phyloP scores from a whole-genome alignment of 1,140 invertebrate species.

The Gonatopus flavifemur region DNA sequence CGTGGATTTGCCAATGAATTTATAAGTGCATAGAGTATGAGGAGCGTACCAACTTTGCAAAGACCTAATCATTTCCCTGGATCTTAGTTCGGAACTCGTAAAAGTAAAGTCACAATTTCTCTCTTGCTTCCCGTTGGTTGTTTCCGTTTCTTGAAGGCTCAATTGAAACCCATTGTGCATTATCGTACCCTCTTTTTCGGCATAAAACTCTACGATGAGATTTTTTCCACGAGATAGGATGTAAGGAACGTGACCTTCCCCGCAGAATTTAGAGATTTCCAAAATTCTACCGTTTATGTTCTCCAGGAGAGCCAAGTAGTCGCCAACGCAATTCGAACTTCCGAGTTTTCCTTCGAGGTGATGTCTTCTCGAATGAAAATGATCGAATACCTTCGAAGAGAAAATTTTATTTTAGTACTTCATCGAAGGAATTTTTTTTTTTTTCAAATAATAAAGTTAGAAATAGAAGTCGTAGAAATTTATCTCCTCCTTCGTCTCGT shows the following conservation, averaged over 20 bases:
- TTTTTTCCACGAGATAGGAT: conserved; percentile 42
- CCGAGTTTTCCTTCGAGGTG: conserved; percentile 23
- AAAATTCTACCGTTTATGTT: conserved; percentile 38
- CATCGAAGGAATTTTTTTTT: neutral
- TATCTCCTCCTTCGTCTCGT: too few relatives aligned
- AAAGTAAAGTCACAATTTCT: conserved; percentile 40
- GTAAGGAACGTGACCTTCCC: conserved; percentile 40
- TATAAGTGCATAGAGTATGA: conserved; percentile 42
- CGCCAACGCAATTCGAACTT: conserved; percentile 34
- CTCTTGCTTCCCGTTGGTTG: conserved; percentile 11
- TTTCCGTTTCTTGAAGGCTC: conserved; percentile 42
- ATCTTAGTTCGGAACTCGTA: conserved; percentile 26
- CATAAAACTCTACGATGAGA: conserved; percentile 42
- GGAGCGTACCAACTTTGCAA: conserved; percentile 44
- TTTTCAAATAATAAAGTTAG: too few relatives aligned
- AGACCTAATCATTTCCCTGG: conserved; percentile 35
- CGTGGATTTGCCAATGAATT: conserved; percentile 34
- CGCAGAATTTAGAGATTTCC: conserved; percentile 45
- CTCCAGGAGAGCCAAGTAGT: conserved; percentile 42
- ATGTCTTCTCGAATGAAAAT: conserved; percentile 20
- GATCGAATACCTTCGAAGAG: conserved; percentile 17
- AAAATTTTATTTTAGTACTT: too few relatives aligned
- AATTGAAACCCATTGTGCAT: conserved; percentile 47
- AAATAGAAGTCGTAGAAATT: too few relatives aligned
- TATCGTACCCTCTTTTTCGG: conserved; percentile 43